These are phyloP conservation scores for Dipodomys merriami DNA, from an alignment of 2,113 vertebrate species.

Conservation along the genomic window DNA sequence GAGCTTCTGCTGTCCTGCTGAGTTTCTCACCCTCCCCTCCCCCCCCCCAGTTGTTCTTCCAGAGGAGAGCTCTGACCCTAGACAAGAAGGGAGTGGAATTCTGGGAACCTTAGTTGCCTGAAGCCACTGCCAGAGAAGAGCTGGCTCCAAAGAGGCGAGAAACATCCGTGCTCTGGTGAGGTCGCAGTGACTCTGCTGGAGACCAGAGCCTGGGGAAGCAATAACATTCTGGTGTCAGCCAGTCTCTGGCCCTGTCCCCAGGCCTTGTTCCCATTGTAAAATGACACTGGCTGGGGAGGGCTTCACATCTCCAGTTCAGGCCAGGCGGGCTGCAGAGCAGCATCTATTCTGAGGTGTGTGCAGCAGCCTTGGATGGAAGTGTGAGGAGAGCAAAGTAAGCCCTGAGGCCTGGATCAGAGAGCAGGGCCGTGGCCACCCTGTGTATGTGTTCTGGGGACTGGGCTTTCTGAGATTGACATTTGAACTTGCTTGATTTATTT, in stretches of 20 bases:
- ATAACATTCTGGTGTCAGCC: neutral
- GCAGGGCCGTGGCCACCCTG: neutral
- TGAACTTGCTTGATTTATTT: slow-evolving; percentile 5
- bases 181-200: neutral
- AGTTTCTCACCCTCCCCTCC: neutral
- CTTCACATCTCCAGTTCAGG: neutral
- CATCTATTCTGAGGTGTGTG: neutral
- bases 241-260: neutral
- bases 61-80: neutral
- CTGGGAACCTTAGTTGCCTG: neutral
- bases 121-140: neutral
- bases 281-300: neutral
- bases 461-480: neutral
- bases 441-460: neutral
- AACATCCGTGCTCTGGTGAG: neutral
- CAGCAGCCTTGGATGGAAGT: neutral
- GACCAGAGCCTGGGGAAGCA: neutral
- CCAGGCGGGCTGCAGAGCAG: neutral
- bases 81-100: neutral
- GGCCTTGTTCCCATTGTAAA: slow-evolving; percentile 30
- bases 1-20: neutral
- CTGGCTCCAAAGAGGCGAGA: slow-evolving; percentile 37
- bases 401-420: neutral
- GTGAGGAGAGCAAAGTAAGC: neutral
- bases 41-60: neutral